Conservation (phyloP, 1,140 invertebrate genomes). For the Metopolophium dirhodum region DNA sequence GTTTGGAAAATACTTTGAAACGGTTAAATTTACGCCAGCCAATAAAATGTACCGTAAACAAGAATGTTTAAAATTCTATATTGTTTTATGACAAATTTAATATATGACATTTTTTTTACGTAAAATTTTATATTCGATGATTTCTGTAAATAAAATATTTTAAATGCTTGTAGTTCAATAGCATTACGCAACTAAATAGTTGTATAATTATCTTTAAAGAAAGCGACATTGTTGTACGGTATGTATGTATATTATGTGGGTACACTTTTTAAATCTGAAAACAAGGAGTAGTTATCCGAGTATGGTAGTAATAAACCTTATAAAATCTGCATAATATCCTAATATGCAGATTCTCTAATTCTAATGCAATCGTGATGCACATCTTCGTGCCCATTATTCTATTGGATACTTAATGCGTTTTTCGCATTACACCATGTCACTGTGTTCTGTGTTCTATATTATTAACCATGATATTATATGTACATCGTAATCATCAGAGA, state of each 20-base stretch:
- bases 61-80: not conserved
- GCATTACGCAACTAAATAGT: not conserved
- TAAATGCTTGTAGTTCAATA: not conserved
- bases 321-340: not conserved
- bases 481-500: not conserved
- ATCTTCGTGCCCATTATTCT: not conserved
- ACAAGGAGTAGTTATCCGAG: not conserved
- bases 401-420: conserved; percentile 5
- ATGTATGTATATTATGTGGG: not conserved
- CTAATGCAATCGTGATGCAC: not conserved
- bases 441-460: not conserved
- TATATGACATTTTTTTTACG: not conserved
- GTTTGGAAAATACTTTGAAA: not conserved
- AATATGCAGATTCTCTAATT: not conserved
- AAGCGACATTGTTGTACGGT: not conserved
- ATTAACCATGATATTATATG: not conserved
- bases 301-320: not conserved
- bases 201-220: not conserved
- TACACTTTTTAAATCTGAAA: not conserved
- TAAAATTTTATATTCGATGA: not conserved
- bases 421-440: not conserved
- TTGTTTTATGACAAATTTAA: not conserved
- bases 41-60: not conserved
- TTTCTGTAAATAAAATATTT: not conserved
- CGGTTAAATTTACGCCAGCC: not conserved